Base-by-base conservation (phyloP, 2,113 vertebrate genomes). In the Dendropsophus ebraccatus region DNA sequence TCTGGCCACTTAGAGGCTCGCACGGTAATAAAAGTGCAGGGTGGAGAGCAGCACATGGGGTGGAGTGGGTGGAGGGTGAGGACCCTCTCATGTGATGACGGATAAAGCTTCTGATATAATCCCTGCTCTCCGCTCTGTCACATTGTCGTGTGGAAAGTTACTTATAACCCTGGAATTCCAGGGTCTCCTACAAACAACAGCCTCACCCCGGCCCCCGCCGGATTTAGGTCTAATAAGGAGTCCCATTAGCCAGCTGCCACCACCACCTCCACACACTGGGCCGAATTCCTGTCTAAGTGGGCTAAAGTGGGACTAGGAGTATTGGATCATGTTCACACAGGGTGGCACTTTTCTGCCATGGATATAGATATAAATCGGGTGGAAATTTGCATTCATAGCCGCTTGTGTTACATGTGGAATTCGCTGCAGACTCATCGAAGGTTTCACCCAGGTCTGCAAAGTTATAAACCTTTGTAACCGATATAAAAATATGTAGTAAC, bases 191-290 rank as follows among this genome's bases (percentile, higher is more conserved):
- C 19, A 79, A 58, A 79, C 52, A 80, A 25, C 23, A 25, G 35
- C 5, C 62, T 28, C 13, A 25, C 3, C 41, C 41, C 41, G n/a
- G 19, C 11, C 47, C 0, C 2, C 17, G 54, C 17, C 54, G 7
- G 77, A 79, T 79, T 79, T 79, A 37, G 11, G 10, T 37, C 76
- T 58, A 79, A 35, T 54, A 21, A 35, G 49, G 76, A 21, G 75
- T 54, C 76, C 37, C 21, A 79, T 60, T 79, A 79, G 60, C 1
- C 52, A 58, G 76, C 76, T 58, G 76, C 52, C 32, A 16, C 30
- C 30, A 32, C 17, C 25, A 4, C 60, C 25, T 69, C 2, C 30
- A 10, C 1, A 1, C 7, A n/a, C 23, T 58, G 56, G 21, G 16
- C 1, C 6, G 28, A 32, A 32, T 65, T 28, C n/a, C 60, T 16